These are phyloP conservation scores for Alauda arvensis DNA, from an alignment of 2,797 vertebrate genomes.

Conservation along the genomic window DNA sequence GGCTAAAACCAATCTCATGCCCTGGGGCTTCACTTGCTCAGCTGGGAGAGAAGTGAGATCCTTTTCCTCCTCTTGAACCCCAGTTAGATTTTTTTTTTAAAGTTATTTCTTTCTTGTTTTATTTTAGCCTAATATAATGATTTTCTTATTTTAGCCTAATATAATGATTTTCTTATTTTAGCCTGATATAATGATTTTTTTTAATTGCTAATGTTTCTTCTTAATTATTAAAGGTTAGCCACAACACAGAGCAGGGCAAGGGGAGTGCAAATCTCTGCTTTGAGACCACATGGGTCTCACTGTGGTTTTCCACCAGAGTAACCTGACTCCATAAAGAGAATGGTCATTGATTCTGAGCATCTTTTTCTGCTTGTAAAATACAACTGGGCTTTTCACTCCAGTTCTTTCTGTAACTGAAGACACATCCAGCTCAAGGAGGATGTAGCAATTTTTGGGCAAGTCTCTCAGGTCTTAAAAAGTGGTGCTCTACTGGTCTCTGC, in stretches of 20 bases:
- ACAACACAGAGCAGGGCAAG: not conserved
- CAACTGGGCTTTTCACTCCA: not conserved
- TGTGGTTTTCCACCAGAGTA: not conserved
- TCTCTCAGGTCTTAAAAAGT: not conserved
- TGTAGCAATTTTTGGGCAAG: fast-evolving
- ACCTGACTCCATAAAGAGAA: not conserved
- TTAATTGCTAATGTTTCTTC: not conserved
- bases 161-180: too few species aligned
- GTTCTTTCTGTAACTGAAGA: not conserved
- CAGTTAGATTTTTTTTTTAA: too few species aligned
- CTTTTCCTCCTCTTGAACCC: not conserved
- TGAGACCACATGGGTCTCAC: not conserved
- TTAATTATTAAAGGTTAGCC: not conserved
- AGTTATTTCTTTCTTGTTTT: not conserved
- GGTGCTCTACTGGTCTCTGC: not conserved
- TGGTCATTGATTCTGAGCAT: fast-evolving
- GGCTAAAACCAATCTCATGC: not conserved
- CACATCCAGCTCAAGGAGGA: not conserved
- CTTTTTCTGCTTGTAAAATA: not conserved
- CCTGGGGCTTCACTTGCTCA: not conserved
- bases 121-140: not conserved
- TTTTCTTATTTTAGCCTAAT: too few species aligned
- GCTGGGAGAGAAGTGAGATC: not conserved
- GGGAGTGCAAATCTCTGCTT: too few species aligned
- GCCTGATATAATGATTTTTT: not conserved